These are phyloP conservation scores for Diorhabda sublineata DNA, from an alignment of 1,140 invertebrate genomes.

Conservation along the genomic window DNA sequence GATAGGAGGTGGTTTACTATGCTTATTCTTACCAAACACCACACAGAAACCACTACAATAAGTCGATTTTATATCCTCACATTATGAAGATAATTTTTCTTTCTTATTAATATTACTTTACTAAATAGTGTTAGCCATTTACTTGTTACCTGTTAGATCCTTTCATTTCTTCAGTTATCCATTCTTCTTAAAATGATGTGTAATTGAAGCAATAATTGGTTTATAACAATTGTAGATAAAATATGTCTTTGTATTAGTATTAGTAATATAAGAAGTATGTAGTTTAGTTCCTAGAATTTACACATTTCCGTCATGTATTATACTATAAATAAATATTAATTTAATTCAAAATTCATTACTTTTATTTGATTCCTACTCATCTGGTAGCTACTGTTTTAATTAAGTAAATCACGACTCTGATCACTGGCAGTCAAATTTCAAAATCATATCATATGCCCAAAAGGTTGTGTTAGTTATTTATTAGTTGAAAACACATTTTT, in stretches of 20 bases:
- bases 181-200: neutral
- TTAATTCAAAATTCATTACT: no score
- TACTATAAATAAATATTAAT: slow-evolving; percentile 4
- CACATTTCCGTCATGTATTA: slow-evolving; percentile 5
- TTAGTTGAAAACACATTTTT: no score
- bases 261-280: slow-evolving; percentile 11
- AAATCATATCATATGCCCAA: no score
- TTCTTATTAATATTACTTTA: slow-evolving; percentile 4
- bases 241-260: slow-evolving; percentile 11
- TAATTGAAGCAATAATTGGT: neutral
- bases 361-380: no score
- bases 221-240: slow-evolving; percentile 6
- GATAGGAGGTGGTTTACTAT: slow-evolving; percentile 76
- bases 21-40: slow-evolving; percentile 80
- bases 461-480: no score
- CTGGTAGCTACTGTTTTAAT: no score
- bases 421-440: no score
- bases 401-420: no score
- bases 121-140: slow-evolving; percentile 1
- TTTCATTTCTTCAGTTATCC: neutral
- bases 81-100: neutral
- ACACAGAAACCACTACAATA: slow-evolving; percentile 76
- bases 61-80: slow-evolving; percentile 31
- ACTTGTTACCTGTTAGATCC: neutral
- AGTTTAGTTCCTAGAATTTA: slow-evolving; percentile 11